Percentiles rank a stretch among this genome's conserved stretches.
These are phyloP conservation scores for Drosophila equinoxialis DNA, from an alignment of 1,140 invertebrate species.

Conservation along the genomic window DNA sequence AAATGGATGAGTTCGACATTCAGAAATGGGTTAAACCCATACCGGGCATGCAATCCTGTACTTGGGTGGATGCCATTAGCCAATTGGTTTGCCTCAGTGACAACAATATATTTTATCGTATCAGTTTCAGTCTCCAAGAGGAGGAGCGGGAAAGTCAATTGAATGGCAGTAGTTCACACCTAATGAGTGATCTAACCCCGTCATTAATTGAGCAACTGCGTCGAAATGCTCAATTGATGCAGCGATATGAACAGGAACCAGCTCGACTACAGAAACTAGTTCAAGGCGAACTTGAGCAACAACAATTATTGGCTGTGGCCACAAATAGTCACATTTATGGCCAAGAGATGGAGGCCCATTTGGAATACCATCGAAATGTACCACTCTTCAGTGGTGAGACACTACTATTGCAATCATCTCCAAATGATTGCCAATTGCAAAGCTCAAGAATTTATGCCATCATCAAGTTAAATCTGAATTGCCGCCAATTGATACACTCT, in stretches of 20 bases:
- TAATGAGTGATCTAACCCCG: conserved; percentile 40
- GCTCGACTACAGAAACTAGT: conserved; percentile 38
- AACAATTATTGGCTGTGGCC: conserved; percentile 60
- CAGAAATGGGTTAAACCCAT: conserved; percentile 43
- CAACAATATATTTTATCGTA: conserved; percentile 76
- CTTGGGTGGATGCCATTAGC: conserved; percentile 55
- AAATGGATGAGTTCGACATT: conserved; percentile 55
- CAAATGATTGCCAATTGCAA: background rate
- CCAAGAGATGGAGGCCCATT: conserved; percentile 11
- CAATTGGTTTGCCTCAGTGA: conserved; percentile 72
- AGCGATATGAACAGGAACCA: conserved; percentile 44
- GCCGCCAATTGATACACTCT: conserved; percentile 16
- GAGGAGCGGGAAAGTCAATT: background rate
- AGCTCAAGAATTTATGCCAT: conserved; percentile 39
- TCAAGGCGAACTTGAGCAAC: conserved; percentile 58
- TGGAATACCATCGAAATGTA: conserved; percentile 45
- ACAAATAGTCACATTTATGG: conserved; percentile 20
- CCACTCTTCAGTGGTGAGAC: conserved; percentile 28
- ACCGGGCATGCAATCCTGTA: conserved; percentile 65
- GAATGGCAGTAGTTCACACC: conserved; percentile 1
- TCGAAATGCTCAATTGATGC: conserved; percentile 36
- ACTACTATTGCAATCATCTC: conserved; percentile 28
- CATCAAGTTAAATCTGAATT: conserved; percentile 29
- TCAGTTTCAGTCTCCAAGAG: conserved; percentile 42
- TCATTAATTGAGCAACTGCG: conserved; percentile 39